Evolutionary conservation across 2,888 invertebrate species (phyloP), one percentile per base, ranked within the genome.

Genomic region (Troides oblongomaculatus): DNA sequence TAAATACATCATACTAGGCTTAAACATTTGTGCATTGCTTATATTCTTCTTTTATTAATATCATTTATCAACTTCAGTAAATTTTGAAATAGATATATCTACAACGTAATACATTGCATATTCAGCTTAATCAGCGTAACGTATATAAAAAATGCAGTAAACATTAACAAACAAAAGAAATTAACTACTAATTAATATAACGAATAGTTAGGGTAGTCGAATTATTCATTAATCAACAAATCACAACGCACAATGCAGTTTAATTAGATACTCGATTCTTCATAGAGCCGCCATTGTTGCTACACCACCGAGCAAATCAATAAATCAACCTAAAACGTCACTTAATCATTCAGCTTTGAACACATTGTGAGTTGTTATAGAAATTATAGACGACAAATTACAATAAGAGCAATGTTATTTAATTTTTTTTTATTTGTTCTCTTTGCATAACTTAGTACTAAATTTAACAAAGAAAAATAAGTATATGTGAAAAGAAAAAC

Each of bases 191-290:
- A 66, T 69, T 53, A 50, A 57, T 36, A 58, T 3, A 61, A 57
- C 23, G 58, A 64, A 62, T 58, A 18, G 18, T 46, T 62, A 18
- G 23, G 50, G 25, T 50, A 17, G 62, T 53, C 53, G 62, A 59
- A 14, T 50, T 62, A 25, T 25, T 23, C 53, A 62, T 70, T 60
- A 62, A 62, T 70, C 66, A 70, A 58, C 69, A 59, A 70, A 70
- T 66, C 62, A 58, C 36, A n/a, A 39, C 66, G 30, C 62, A 77
- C 76, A 78, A 78, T 78, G 70, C 66, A 56, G 66, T 68, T 72
- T 74, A 75, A 78, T 77, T 76, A 76, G 62, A 69, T 61, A 69
- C 66, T 64, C 67, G 69, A 76, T 76, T 76, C 75, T 76, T 78
- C 74, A 75, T 71, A 71, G 43, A 57, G 43, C 43, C 61, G 53